Evolutionary conservation across 2,797 vertebrate species (phyloP).

Genomic region (Chaetodon trifasciatus): DNA sequence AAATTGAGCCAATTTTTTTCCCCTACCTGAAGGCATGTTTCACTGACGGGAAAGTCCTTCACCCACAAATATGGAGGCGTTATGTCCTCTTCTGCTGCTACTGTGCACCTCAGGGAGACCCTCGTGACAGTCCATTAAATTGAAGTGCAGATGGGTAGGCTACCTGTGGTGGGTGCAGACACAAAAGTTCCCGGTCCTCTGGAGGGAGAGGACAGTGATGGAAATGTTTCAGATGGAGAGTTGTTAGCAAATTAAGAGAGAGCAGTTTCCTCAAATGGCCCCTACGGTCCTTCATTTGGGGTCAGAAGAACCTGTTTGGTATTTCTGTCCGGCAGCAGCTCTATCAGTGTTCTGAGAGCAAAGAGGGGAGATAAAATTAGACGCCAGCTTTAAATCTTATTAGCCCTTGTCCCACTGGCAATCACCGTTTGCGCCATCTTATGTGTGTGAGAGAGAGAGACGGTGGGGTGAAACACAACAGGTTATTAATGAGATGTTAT

Average conservation of each 20-base stretch:
- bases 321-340: slow-evolving; percentile 68
- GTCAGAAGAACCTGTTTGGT: slow-evolving; percentile 63
- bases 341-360: slow-evolving; percentile 54
- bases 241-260: slow-evolving; percentile 62
- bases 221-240: slow-evolving; percentile 58
- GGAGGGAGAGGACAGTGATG: slow-evolving; percentile 64
- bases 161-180: slow-evolving; percentile 49
- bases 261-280: slow-evolving; percentile 61
- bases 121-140: slow-evolving; percentile 67
- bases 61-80: slow-evolving; percentile 16
- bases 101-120: slow-evolving; percentile 51
- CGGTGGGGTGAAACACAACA: slow-evolving; percentile 29
- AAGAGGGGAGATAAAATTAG: slow-evolving; percentile 77
- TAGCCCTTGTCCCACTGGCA: slow-evolving; percentile 68
- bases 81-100: slow-evolving; percentile 20
- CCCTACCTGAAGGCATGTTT: neutral
- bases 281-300: slow-evolving; percentile 38
- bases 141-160: slow-evolving; percentile 44
- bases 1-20: neutral
- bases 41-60: slow-evolving; percentile 1
- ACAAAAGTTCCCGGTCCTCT: slow-evolving; percentile 53
- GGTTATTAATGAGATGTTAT: slow-evolving; percentile 53
- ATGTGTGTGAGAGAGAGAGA: neutral
- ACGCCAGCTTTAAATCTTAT: slow-evolving; percentile 75
- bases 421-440: slow-evolving; percentile 56